Conservation (phyloP, 2,113 vertebrate species). For the Bombycilla garrulus region DNA sequence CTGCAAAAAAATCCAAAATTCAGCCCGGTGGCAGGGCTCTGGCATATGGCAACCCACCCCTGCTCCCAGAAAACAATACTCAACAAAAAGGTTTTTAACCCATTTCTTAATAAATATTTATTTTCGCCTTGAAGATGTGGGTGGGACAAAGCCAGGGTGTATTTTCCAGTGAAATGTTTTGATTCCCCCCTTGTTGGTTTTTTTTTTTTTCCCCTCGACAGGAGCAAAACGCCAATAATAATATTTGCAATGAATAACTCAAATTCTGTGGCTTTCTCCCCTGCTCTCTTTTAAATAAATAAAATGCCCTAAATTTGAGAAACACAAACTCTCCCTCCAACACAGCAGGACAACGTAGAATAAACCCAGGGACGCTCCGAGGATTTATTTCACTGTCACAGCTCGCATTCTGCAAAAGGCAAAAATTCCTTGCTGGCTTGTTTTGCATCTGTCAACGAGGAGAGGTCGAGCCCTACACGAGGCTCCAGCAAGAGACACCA, state of each 20-base stretch:
- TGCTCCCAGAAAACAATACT: not conserved
- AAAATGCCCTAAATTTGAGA: conserved; percentile 39
- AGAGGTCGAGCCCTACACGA: not conserved
- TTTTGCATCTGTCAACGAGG: not conserved
- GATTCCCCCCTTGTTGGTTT: conserved; percentile 10
- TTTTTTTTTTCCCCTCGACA: not conserved
- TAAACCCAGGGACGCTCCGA: not conserved
- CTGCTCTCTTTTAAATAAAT: conserved; percentile 34
- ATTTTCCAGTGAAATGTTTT: conserved; percentile 53
- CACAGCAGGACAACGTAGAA: not conserved
- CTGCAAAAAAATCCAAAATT: not conserved
- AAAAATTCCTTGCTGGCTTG: not conserved
- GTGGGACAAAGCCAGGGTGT: not conserved
- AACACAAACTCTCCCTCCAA: not conserved
- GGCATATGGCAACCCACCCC: not conserved
- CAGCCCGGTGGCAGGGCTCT: not conserved
- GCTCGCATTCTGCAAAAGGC: not conserved
- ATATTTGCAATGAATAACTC: conserved; percentile 63
- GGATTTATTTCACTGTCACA: not conserved
- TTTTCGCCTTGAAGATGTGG: not conserved
- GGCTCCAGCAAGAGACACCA: not conserved
- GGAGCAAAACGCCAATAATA: conserved; percentile 47
- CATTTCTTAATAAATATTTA: conserved; percentile 7
- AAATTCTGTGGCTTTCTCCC: conserved; percentile 60
- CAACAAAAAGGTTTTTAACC: conserved; percentile 23